phyloP scores from a whole-genome alignment of 2,797 vertebrate genomes.

The Sebastes minor region DNA sequence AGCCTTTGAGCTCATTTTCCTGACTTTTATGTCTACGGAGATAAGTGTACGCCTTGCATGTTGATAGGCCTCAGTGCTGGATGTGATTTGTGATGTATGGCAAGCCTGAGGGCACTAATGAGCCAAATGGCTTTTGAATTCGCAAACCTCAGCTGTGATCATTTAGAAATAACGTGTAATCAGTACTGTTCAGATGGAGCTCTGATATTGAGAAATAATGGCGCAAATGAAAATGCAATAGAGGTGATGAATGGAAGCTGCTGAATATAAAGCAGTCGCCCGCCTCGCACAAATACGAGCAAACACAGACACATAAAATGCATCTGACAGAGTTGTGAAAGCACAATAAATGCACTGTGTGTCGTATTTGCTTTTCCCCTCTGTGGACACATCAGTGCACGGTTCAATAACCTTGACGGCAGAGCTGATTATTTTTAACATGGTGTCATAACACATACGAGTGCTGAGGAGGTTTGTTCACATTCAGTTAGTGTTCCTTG shows the following conservation, averaged over 20 bases:
- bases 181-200: conserved; percentile 63
- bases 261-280: conserved; percentile 28
- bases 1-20: conserved; percentile 52
- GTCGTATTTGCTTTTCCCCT: conserved; percentile 30
- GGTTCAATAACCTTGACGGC: conserved; percentile 35
- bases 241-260: conserved; percentile 21
- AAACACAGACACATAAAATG: conserved; percentile 9
- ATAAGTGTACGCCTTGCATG: conserved; percentile 55
- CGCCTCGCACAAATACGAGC: not conserved
- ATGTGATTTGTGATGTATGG: conserved; percentile 68
- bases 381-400: conserved; percentile 23
- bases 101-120: conserved; percentile 64
- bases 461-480: conserved; percentile 16
- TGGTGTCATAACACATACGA: conserved; percentile 31
- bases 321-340: conserved; percentile 14
- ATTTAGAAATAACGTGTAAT: conserved; percentile 68
- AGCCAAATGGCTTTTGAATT: conserved; percentile 73
- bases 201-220: conserved; percentile 57
- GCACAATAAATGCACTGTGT: conserved; percentile 8
- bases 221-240: conserved; percentile 57
- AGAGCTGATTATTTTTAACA: conserved; percentile 48
- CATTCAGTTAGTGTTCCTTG: conserved; percentile 25
- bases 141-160: conserved; percentile 73
- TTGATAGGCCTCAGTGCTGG: conserved; percentile 50
- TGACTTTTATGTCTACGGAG: conserved; percentile 58